Conservation (phyloP, 2,888 invertebrate genomes). For the Labia minor region DNA sequence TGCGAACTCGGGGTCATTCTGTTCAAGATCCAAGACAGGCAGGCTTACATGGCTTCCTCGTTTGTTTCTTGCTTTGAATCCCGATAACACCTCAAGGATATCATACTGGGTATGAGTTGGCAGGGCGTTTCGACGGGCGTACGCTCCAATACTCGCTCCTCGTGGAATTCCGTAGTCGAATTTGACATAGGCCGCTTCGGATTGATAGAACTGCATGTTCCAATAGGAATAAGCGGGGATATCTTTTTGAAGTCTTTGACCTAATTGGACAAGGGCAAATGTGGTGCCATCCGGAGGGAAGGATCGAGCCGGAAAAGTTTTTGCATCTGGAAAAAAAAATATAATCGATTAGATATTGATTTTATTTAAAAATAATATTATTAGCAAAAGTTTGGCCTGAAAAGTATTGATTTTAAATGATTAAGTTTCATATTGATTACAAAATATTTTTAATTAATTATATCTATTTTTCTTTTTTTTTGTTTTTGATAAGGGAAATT, state of each 20-base stretch:
- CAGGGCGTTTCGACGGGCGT: slow-evolving; percentile 83
- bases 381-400: too few species aligned
- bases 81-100: slow-evolving; percentile 84
- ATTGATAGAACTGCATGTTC: slow-evolving; percentile 95
- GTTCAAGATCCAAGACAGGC: background rate
- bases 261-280: slow-evolving; percentile 78
- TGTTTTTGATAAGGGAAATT: too few species aligned
- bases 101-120: slow-evolving; percentile 96
- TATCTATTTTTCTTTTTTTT: too few species aligned
- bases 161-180: slow-evolving; percentile 89
- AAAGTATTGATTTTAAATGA: too few species aligned
- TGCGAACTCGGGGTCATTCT: background rate
- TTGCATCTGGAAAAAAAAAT: slow-evolving; percentile 51
- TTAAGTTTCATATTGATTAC: too few species aligned
- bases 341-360: too few species aligned
- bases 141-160: slow-evolving; percentile 87
- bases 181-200: slow-evolving; percentile 84
- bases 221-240: slow-evolving; percentile 91
- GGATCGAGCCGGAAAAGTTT: slow-evolving; percentile 79
- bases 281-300: slow-evolving; percentile 89
- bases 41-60: slow-evolving; percentile 76
- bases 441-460: too few species aligned
- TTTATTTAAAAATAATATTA: too few species aligned
- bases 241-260: slow-evolving; percentile 76
- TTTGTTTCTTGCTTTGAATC: slow-evolving; percentile 74